Conservation (phyloP, 2,113 vertebrate genomes). For the Leucopsar rothschildi region DNA sequence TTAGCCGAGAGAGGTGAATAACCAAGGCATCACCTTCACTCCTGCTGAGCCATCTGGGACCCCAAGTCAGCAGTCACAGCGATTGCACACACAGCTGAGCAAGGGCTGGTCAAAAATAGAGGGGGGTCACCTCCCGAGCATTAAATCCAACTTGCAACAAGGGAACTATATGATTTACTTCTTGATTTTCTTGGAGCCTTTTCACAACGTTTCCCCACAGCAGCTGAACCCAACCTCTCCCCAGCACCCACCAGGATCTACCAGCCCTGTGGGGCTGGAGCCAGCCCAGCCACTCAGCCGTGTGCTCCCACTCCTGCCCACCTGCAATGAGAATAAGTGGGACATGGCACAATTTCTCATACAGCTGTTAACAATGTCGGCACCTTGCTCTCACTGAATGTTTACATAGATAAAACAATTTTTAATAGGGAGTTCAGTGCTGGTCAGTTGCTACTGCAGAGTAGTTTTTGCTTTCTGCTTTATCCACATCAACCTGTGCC, state of each 20-base stretch:
- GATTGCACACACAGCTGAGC: neutral
- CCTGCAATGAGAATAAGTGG: neutral
- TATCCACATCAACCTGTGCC: neutral
- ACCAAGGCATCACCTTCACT: neutral
- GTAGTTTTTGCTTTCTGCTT: neutral
- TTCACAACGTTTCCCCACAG: accelerated
- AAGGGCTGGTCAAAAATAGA: neutral
- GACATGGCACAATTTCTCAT: conserved; percentile 5
- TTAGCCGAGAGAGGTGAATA: neutral
- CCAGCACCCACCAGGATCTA: neutral
- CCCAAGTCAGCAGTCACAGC: accelerated
- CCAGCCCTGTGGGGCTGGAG: neutral
- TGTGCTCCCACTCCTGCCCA: neutral
- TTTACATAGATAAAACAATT: neutral
- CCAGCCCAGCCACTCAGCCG: neutral
- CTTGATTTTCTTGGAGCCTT: neutral
- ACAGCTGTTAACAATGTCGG: neutral
- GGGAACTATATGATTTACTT: neutral
- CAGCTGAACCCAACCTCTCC: neutral
- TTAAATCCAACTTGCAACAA: neutral
- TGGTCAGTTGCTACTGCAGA: neutral
- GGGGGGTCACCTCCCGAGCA: neutral
- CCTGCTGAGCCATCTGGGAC: accelerated
- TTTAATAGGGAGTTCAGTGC: neutral
- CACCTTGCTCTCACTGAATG: neutral